Base-by-base conservation (phyloP, 2,888 invertebrate genomes). In the Neoitamus cyanurus region DNA sequence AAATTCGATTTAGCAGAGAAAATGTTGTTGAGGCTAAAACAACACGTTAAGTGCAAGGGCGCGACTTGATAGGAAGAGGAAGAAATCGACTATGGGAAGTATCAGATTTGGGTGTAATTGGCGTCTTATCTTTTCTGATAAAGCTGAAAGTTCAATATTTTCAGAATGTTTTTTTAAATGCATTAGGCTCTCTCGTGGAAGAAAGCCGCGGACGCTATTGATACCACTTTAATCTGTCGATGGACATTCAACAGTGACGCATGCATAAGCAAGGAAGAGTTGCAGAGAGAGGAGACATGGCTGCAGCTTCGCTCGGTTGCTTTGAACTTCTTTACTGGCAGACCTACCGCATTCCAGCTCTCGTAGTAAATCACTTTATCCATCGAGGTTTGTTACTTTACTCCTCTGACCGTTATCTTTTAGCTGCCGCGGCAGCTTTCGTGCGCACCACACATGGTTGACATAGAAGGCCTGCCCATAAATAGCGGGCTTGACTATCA, bases 331-430 rank as follows among this genome's bases (percentile, higher is more conserved):
- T 78, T 78, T 78, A 58, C 58, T 78, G 78, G 31, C 31, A 78
- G 78, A 78, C 48, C 78, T 78, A 31, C 78, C 78, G 78, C 78
- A 78, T 78, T 78, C 78, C 78, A 48, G 58, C 78, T 48, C 48
- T 78, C 78, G 78, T 31, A 48, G 78, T 78, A 78, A 78, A 78
- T 78, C 78, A 77, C 77, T 77, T 46, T 77, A 78, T 78, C 78
- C 30, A 48, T 78, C 34, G 78, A 48, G 78, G 78, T 78, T 58
- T 58, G 78, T 78, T 48, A 78, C 78, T 58, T 78, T 78, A 78
- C 48, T 78, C 78, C 58, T 78, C 30, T 78, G 78, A 78, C 78
- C 78, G 78, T 78, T 78, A 78, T 78, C 78, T 78, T 6, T 7
- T 31, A 5, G 34, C 15, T 42, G 46, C 6, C n/a, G 31, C 9